A percentile compares a stretch with the other conserved stretches of the same genome.
Evolutionary conservation across 1,140 invertebrate genomes (phyloP).

Genomic region (Vanessa tameamea): DNA sequence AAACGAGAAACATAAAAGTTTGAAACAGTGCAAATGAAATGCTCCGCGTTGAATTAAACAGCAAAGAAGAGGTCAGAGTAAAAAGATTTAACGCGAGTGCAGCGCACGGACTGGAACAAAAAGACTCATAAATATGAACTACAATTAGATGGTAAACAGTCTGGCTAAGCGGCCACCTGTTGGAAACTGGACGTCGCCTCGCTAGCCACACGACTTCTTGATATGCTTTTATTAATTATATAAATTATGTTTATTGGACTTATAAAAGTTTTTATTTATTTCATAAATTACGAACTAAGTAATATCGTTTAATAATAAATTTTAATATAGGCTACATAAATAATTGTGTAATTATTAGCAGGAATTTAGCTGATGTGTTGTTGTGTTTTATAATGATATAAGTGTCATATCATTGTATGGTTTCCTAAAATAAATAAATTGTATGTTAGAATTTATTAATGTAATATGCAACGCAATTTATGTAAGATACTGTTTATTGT

Average conservation of each 20-base stretch:
- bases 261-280: background rate
- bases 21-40: slow-evolving; percentile 31
- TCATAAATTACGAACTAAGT: background rate
- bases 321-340: too few species aligned
- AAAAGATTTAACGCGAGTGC: slow-evolving; percentile 34
- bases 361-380: too few species aligned
- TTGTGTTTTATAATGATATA: too few species aligned
- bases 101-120: slow-evolving; percentile 25
- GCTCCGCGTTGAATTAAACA: slow-evolving; percentile 24
- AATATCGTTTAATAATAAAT: too few species aligned
- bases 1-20: slow-evolving; percentile 26
- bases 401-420: too few species aligned
- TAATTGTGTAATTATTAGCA: too few species aligned
- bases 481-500: too few species aligned
- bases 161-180: slow-evolving; percentile 29
- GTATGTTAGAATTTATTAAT: too few species aligned
- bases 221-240: slow-evolving; percentile 9
- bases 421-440: too few species aligned
- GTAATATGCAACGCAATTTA: too few species aligned
- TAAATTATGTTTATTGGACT: background rate
- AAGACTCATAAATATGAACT: slow-evolving; percentile 33
- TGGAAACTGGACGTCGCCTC: slow-evolving; percentile 14
- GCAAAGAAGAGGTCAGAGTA: slow-evolving; percentile 26
- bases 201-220: slow-evolving; percentile 9
- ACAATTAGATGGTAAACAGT: slow-evolving; percentile 33